Evolutionary conservation across 2,888 invertebrate genomes (phyloP).

Genomic region (Mythimna albipuncta): DNA sequence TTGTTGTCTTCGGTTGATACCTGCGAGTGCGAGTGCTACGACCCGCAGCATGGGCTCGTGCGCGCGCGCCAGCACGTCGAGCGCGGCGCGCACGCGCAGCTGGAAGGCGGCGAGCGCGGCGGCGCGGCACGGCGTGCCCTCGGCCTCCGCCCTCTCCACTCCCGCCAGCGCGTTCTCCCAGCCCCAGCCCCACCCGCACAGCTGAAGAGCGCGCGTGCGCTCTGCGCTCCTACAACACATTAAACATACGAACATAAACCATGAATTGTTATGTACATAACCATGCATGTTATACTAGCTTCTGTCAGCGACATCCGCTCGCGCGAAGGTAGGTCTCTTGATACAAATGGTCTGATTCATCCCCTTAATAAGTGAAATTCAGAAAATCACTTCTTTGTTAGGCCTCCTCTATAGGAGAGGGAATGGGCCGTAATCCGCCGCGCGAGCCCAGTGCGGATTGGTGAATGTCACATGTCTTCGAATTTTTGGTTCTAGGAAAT

Average conservation of each 20-base stretch:
- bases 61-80: constrained; percentile 96
- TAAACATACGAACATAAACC: background rate
- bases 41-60: constrained; percentile 80
- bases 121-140: constrained; percentile 94
- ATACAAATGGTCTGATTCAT: too few relatives aligned
- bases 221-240: constrained; percentile 91
- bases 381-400: too few relatives aligned
- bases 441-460: too few relatives aligned
- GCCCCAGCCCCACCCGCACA: constrained; percentile 98
- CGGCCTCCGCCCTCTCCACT: constrained; percentile 92
- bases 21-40: constrained; percentile 92
- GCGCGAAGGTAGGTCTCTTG: too few relatives aligned
- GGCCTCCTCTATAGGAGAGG: too few relatives aligned
- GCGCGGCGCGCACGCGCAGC: constrained; percentile 95
- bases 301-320: too few relatives aligned
- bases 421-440: too few relatives aligned
- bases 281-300: too few relatives aligned
- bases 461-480: too few relatives aligned
- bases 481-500: too few relatives aligned
- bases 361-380: too few relatives aligned
- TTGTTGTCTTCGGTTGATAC: background rate
- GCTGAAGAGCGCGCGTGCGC: constrained; percentile 94
- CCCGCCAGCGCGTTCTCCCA: constrained; percentile 91
- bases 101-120: constrained; percentile 98
- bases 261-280: too few relatives aligned